Evolutionary conservation across 2,113 vertebrate species (phyloP).

Genomic region (Silurus meridionalis): DNA sequence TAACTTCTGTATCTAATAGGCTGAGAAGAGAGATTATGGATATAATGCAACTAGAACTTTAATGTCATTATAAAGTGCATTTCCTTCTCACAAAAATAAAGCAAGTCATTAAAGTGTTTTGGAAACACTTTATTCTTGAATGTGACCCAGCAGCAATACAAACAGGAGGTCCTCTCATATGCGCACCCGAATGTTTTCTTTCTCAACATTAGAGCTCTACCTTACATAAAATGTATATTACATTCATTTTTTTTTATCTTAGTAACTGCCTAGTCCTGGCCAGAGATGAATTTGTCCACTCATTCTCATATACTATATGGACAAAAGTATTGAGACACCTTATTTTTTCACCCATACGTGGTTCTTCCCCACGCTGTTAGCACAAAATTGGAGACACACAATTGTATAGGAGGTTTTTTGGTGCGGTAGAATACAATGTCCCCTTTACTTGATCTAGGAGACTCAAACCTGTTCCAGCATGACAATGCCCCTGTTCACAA

Average conservation of each 20-base stretch:
- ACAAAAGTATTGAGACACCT: no score
- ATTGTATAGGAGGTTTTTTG: no score
- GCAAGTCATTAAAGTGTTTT: background rate
- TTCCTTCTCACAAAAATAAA: background rate
- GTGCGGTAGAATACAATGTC: no score
- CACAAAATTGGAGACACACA: no score
- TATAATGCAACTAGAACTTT: background rate
- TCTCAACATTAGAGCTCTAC: background rate
- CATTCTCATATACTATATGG: no score
- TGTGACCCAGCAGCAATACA: background rate
- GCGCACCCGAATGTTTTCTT: background rate
- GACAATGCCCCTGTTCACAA: no score
- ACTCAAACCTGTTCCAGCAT: no score
- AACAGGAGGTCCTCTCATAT: background rate
- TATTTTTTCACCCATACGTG: no score
- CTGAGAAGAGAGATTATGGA: background rate
- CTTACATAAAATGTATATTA: background rate
- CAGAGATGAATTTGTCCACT: no score
- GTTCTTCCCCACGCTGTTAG: no score
- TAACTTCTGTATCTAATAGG: background rate
- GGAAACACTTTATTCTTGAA: background rate
- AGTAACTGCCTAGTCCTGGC: background rate
- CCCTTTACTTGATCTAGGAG: no score
- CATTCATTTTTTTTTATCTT: background rate
- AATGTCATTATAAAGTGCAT: background rate